These are phyloP conservation scores for Capromys pilorides DNA, from an alignment of 2,797 vertebrate genomes.

Conservation along the genomic window DNA sequence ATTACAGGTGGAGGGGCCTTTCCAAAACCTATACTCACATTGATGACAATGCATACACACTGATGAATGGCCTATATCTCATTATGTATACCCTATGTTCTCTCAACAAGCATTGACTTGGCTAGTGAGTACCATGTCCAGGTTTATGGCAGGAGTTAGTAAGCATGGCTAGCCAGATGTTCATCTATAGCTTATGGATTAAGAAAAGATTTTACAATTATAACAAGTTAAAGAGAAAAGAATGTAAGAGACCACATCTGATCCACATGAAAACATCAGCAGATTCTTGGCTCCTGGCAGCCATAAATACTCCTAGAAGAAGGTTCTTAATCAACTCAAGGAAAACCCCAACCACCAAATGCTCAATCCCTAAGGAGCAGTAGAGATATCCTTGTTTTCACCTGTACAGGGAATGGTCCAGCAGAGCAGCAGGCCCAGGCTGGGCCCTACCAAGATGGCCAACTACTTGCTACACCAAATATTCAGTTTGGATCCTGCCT, in stretches of 20 bases:
- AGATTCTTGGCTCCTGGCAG: background rate
- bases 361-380: too few species aligned
- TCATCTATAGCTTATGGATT: background rate
- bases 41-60: background rate
- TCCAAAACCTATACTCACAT: background rate
- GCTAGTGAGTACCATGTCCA: background rate
- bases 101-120: background rate
- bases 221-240: background rate
- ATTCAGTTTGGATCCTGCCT: background rate
- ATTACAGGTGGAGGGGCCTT: background rate
- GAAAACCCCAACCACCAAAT: background rate
- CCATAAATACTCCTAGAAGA: background rate
- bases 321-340: background rate
- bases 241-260: background rate
- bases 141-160: background rate
- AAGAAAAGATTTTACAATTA: background rate
- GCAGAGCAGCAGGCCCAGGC: background rate
- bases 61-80: background rate
- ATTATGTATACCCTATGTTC: background rate
- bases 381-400: background rate
- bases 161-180: background rate
- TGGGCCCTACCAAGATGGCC: background rate
- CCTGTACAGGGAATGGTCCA: background rate
- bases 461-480: background rate
- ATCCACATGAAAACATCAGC: background rate